Base-by-base conservation (phyloP, 53 echinoderm and acorn worm species). In the Apostichopus leukothele region DNA sequence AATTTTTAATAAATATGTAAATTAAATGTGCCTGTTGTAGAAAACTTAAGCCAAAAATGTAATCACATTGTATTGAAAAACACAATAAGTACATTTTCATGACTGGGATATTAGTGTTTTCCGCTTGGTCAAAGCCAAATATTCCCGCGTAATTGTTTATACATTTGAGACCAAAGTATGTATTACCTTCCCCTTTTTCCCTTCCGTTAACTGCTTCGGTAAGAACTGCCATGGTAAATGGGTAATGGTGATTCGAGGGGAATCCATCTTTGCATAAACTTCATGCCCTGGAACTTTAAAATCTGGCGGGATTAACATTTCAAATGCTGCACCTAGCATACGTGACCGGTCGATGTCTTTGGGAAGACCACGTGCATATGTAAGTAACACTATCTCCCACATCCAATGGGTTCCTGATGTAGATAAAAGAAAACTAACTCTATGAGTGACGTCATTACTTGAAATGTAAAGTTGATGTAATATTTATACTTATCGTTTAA, bases 361-460 rank as follows among this genome's bases (percentile, higher is more conserved):
- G 4, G 84, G 25, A 63, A 53, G n/a, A 18, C 84, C 84, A 60
- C 55, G 26, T 11, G 85, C 67, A 7, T 66, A 12, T 2, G 55
- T 85, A 9, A 85, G 85, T 14, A 66, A 59, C 9, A 16, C 85
- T n/a, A 85, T 85, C 66, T 85, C 85, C 60, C 61, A 85, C 67
- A 85, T 85, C 85, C 85, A 85, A 21, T 85, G 85, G 9, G 85
- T 85, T 63, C 85, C 85, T 85, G 39, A 39, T 39, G 39, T 39
- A 39, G 39, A 39, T 39, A 39, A 3, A 39, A 39, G 39, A 39
- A 39, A 39, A 39, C 39, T 39, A 39, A 39, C 39, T 39, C 3
- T 39, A 39, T 39, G 39, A 39, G 39, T 39, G 39, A 39, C 39
- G 39, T 39, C 39, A 39, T 39, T 39, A 39, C 39, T 39, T 39